A percentile compares a stretch with the other conserved stretches of the same genome.
Conservation (phyloP, 1,140 invertebrate species). For the Lasioglossum baleicum region DNA sequence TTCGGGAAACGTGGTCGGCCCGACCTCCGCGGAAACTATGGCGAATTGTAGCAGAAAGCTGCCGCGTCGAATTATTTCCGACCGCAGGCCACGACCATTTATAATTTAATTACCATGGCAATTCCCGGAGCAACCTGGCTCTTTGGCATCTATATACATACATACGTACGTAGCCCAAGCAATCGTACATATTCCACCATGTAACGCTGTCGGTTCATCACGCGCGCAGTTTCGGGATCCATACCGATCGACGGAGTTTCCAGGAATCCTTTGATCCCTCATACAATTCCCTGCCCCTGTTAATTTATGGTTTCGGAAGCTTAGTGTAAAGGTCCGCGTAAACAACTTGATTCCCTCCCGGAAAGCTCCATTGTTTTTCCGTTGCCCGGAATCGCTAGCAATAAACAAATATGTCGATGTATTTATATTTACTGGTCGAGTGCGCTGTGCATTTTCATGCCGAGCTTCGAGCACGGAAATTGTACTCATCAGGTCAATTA, state of each 20-base stretch:
- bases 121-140: slow-evolving; percentile 61
- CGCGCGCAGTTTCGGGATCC: slow-evolving; percentile 15
- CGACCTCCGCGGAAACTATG: slow-evolving; percentile 67
- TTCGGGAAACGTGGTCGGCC: slow-evolving; percentile 59
- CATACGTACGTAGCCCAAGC: slow-evolving; percentile 22
- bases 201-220: slow-evolving; percentile 26
- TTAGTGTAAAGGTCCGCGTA: neutral
- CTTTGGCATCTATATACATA: slow-evolving; percentile 45
- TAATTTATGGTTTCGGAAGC: neutral
- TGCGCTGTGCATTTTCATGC: no score
- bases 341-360: no score
- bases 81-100: slow-evolving; percentile 72
- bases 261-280: slow-evolving; percentile 19
- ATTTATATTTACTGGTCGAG: no score
- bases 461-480: no score
- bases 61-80: slow-evolving; percentile 76
- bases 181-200: slow-evolving; percentile 31
- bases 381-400: no score
- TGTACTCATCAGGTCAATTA: no score
- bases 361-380: no score
- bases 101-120: slow-evolving; percentile 75
- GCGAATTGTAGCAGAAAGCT: slow-evolving; percentile 72
- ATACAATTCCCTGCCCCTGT: neutral
- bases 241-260: slow-evolving; percentile 34
- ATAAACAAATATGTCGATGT: no score